A percentile compares a stretch with the other conserved stretches of the same genome.
phyloP scores from a whole-genome alignment of 2,113 vertebrate genomes.

The Tapirus terrestris region DNA sequence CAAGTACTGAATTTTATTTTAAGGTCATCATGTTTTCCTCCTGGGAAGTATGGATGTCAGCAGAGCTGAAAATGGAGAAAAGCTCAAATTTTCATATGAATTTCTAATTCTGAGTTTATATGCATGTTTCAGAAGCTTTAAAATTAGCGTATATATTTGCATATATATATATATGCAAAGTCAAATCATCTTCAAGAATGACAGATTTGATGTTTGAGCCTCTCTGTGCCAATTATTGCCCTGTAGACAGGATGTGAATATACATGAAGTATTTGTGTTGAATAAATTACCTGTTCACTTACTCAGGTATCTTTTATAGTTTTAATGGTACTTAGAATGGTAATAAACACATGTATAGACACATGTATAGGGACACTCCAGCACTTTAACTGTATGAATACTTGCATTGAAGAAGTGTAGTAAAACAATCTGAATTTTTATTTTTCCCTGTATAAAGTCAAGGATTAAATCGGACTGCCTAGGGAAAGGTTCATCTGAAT shows the following conservation, averaged over 20 bases:
- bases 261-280: neutral
- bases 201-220: slow-evolving; percentile 5
- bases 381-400: neutral
- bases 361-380: neutral
- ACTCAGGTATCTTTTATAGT: neutral
- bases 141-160: slow-evolving; percentile 9
- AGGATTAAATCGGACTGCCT: neutral
- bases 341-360: neutral
- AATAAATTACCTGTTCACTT: neutral
- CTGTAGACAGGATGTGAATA: neutral
- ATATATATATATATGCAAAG: neutral
- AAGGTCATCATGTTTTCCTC: slow-evolving; percentile 19
- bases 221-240: neutral
- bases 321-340: neutral
- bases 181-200: slow-evolving; percentile 22
- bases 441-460: neutral
- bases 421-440: neutral
- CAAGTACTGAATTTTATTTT: slow-evolving; percentile 12
- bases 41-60: neutral
- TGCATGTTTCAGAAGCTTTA: slow-evolving; percentile 39
- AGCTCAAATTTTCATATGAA: neutral
- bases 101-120: slow-evolving; percentile 34
- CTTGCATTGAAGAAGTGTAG: neutral
- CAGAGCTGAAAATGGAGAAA: slow-evolving; percentile 17
- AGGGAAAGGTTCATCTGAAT: neutral